Percentiles rank a stretch among this genome's conserved stretches.
These are phyloP conservation scores for Ephydatia muelleri DNA, from an alignment of 37 sponge, comb jelly and placozoan genomes.

Conservation along the genomic window DNA sequence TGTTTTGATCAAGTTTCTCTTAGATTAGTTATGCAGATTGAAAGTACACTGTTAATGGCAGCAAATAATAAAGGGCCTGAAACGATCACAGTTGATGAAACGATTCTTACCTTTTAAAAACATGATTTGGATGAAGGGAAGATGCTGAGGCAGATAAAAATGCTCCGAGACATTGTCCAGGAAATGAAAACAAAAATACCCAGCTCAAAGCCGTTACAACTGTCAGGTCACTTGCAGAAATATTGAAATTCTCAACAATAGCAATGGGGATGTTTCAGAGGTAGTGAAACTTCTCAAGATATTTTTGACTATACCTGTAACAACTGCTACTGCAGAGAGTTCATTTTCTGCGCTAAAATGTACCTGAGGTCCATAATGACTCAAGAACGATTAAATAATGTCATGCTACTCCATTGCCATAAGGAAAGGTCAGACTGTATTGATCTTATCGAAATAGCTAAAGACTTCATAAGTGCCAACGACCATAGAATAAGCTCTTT, in stretches of 20 bases:
- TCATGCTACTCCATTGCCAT: conserved; percentile 17
- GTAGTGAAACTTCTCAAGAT: neutral
- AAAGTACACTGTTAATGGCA: too few species aligned
- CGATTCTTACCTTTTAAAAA: too few species aligned
- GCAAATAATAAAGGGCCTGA: too few species aligned
- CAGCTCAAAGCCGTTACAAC: too few species aligned
- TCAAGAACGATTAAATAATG: conserved; percentile 14
- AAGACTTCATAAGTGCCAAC: conserved; percentile 29
- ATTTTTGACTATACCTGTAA: conserved; percentile 12
- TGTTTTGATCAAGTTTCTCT: too few species aligned
- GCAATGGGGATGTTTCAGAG: conserved; percentile 10
- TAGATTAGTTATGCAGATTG: too few species aligned
- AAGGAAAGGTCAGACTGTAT: conserved; percentile 6
- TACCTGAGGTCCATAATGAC: conserved; percentile 18
- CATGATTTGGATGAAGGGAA: too few species aligned
- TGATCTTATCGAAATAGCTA: conserved; percentile 15
- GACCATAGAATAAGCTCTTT: conserved; percentile 32
- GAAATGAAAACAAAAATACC: neutral
- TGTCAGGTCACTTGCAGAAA: too few species aligned
- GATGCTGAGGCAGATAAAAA: conserved; percentile 3
- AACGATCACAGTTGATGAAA: too few species aligned
- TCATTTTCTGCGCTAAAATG: conserved; percentile 13
- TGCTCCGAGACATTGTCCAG: conserved; percentile 11
- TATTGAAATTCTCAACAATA: neutral
- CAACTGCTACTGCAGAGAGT: conserved; percentile 31